Evolutionary conservation across 2,797 vertebrate genomes (phyloP).

Genomic region (Setipinna tenuifilis): DNA sequence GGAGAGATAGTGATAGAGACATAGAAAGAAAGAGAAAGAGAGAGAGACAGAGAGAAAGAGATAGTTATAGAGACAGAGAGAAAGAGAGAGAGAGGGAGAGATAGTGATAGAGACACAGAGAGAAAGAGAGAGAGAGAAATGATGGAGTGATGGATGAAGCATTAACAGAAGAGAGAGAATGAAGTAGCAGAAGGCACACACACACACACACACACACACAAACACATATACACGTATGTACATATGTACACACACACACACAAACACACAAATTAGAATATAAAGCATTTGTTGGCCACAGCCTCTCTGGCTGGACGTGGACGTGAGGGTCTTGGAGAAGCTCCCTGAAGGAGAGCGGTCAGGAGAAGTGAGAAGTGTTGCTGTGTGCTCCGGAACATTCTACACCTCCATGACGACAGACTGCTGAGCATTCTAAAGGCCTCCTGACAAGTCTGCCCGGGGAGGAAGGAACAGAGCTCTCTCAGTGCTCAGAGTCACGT

Average conservation of each 20-base stretch:
- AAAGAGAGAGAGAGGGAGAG: not conserved
- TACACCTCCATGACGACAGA: conserved; percentile 58
- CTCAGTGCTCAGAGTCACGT: not conserved
- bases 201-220: not conserved
- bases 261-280: conserved; percentile 25
- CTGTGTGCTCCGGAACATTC: conserved; percentile 49
- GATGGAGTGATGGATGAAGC: too few relatives aligned
- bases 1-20: not conserved
- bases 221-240: not conserved
- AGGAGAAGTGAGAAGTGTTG: conserved; percentile 43
- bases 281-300: too few relatives aligned
- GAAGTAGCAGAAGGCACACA: not conserved
- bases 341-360: conserved; percentile 28
- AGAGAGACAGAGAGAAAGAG: too few relatives aligned
- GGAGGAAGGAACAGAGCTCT: not conserved
- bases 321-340: not conserved
- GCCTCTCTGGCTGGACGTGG: not conserved
- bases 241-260: not conserved
- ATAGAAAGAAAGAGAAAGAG: too few relatives aligned
- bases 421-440: conserved; percentile 27
- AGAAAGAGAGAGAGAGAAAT: not conserved
- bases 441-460: conserved; percentile 32
- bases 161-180: too few relatives aligned
- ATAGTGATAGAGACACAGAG: not conserved
- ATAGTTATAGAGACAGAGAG: not conserved